Base-by-base conservation (phyloP, 2,113 vertebrate species). In the Amazona guildingii region DNA sequence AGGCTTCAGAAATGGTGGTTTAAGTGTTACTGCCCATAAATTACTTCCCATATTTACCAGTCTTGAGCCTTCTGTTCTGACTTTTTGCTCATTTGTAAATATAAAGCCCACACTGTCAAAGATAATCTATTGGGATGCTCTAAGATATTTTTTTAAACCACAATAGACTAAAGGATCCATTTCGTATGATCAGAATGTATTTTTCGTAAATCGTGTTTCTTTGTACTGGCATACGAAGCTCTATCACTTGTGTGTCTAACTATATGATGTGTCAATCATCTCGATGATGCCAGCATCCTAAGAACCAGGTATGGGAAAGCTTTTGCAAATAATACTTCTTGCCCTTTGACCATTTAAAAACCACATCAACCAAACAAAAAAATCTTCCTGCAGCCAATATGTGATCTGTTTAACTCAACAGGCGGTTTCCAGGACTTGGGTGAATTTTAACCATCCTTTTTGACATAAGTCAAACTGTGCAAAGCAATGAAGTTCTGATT, bases 371-470 rank as follows among this genome's bases (percentile, higher is more conserved):
- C n/a, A 92, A 96, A 57, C 49, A 91, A 84, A 74, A 94, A 94
- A 90, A 67, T 44, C 89, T 48, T 86, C 81, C 52, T 62, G 4
- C 72, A 94, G 92, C 92, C 84, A 88, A 74, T 48, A 89, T 73
- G 82, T 80, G 94, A 95, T 85, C 62, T 83, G 75, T 91, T 94
- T 94, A 89, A 94, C 88, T 96, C 88, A 67, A 69, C 24, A 43
- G 86, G 95, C 87, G 80, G 63, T 83, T 96, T 98, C 90, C 86
- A 97, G 89, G 64, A 73, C 88, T 88, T 89, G 96, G 94, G 96
- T 98, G 97, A 98, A 98, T 98, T 98, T 97, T 96, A 98, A 97
- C 95, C 88, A 95, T 48, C 49, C 41, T 89, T 84, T 90, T 75
- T 92, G 86, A 95, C 97, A 97, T 95, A 96, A 97, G 97, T 97